Evolutionary conservation across 2,888 invertebrate species (phyloP).

Genomic region (Epistrophe eligans): DNA sequence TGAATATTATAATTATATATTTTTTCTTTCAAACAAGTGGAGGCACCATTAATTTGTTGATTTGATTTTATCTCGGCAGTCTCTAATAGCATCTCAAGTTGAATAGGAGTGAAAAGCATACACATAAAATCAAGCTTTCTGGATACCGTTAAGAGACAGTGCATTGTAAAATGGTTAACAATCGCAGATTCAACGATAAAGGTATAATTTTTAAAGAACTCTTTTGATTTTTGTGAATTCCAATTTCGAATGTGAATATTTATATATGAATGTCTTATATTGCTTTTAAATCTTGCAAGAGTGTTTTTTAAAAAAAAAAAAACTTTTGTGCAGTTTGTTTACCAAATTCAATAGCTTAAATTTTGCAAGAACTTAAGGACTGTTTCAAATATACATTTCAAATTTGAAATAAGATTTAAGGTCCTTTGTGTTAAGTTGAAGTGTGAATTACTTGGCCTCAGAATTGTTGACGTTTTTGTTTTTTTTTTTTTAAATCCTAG

Average conservation of each 20-base stretch:
- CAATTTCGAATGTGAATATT: neutral
- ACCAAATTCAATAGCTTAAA: neutral
- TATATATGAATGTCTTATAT: too few relatives aligned
- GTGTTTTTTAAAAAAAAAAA: neutral
- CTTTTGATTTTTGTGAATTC: neutral
- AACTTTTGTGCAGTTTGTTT: neutral
- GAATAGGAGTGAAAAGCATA: conserved; percentile 21
- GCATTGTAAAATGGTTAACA: conserved; percentile 80
- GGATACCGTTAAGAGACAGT: neutral
- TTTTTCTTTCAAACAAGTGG: neutral
- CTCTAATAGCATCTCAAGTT: conserved; percentile 11
- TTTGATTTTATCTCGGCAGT: conserved; percentile 27
- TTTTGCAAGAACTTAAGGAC: too few relatives aligned
- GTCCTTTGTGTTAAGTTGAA: too few relatives aligned
- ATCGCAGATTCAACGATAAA: conserved; percentile 81
- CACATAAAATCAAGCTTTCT: neutral
- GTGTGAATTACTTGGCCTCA: too few relatives aligned
- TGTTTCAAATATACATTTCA: too few relatives aligned
- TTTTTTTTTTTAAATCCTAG: too few relatives aligned
- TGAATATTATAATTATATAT: too few relatives aligned
- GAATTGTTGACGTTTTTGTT: too few relatives aligned
- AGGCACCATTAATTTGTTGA: neutral
- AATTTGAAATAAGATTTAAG: too few relatives aligned
- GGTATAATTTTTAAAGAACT: conserved; percentile 74
- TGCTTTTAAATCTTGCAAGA: neutral